phyloP scores from a whole-genome alignment of 2,797 vertebrate genomes.

The Linurgus olivaceus region DNA sequence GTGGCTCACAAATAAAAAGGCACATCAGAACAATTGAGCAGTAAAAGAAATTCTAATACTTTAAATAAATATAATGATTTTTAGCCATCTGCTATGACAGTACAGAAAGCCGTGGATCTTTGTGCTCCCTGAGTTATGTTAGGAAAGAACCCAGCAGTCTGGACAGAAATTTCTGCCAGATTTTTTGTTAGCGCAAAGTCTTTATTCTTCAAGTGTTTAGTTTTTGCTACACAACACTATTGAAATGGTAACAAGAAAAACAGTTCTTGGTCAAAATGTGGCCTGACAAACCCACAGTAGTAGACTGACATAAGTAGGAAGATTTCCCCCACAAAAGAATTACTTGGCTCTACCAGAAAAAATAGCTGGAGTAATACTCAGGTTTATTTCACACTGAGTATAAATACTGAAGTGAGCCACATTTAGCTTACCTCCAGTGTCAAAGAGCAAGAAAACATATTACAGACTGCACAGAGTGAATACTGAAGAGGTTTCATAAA shows the following conservation, averaged over 20 bases:
- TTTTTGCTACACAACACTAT: background rate
- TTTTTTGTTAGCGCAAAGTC: background rate
- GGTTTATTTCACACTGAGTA: background rate
- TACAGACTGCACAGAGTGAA: background rate
- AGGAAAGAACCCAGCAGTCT: conserved; percentile 11
- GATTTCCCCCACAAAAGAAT: background rate
- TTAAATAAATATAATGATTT: conserved; percentile 13
- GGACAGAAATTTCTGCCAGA: conserved; percentile 34
- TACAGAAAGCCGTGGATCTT: conserved; percentile 1
- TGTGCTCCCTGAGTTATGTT: background rate
- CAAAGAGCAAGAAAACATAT: background rate
- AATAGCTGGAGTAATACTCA: background rate
- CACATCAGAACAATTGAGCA: background rate
- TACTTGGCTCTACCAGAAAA: background rate
- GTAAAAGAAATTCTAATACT: conserved; percentile 10
- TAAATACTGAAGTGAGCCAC: background rate
- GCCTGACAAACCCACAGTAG: background rate
- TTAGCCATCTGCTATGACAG: background rate
- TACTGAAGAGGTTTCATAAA: background rate
- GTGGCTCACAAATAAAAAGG: background rate
- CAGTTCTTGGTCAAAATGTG: background rate
- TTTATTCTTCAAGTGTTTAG: background rate
- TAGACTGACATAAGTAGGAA: background rate
- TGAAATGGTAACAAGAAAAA: background rate
- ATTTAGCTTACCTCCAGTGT: background rate